A percentile compares a stretch with the other conserved stretches of the same genome.
phyloP scores from a whole-genome alignment of 2,888 invertebrate genomes.

The Oeneis ivallda region DNA sequence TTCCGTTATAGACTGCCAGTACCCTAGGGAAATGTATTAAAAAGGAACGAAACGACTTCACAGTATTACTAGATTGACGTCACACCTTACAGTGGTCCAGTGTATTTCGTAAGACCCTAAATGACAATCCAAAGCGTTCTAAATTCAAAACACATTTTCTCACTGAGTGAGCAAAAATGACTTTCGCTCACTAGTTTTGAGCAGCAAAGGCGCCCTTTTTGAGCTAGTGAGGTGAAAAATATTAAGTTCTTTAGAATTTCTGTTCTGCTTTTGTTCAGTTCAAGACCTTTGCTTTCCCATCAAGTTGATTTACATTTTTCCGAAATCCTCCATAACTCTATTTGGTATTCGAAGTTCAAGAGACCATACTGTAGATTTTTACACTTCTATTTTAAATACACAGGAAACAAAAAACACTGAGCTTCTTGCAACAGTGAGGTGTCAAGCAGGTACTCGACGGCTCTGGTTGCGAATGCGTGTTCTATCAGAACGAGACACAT shows the following conservation, averaged over 20 bases:
- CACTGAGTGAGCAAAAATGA: too few species aligned
- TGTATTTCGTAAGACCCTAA: too few species aligned
- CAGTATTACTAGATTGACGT: too few species aligned
- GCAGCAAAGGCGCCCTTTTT: too few species aligned
- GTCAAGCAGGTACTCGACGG: conserved; percentile 95
- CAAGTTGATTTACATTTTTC: background rate
- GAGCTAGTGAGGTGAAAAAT: too few species aligned
- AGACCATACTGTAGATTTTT: background rate
- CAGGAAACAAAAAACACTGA: conserved; percentile 54
- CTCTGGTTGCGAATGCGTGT: conserved; percentile 90
- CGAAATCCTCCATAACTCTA: background rate
- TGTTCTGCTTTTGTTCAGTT: background rate
- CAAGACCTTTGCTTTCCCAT: background rate
- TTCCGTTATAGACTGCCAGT: too few species aligned
- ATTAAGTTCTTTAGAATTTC: background rate
- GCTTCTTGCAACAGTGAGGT: conserved; percentile 91
- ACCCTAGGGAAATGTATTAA: too few species aligned
- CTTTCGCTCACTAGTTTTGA: too few species aligned
- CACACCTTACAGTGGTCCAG: too few species aligned
- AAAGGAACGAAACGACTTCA: too few species aligned
- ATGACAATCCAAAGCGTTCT: too few species aligned
- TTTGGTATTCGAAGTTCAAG: background rate
- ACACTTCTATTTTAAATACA: background rate
- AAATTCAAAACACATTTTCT: too few species aligned
- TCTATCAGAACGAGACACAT: conserved; percentile 66